phyloP scores from a whole-genome alignment of 2,113 vertebrate species.

The Antennarius striatus region DNA sequence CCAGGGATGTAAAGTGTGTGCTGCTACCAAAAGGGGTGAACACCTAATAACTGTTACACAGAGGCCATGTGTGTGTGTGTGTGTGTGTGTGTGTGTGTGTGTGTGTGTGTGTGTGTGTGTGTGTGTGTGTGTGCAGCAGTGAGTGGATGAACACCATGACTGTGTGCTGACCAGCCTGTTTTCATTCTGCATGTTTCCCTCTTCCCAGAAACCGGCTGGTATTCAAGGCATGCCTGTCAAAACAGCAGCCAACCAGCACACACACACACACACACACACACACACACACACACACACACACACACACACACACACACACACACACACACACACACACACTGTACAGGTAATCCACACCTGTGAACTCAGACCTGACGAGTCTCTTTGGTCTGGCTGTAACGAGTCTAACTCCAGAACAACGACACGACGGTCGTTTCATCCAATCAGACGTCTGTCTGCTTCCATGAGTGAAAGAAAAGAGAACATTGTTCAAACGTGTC shows the following conservation, averaged over 20 bases:
- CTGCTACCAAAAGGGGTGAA: too few species aligned
- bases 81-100: background rate
- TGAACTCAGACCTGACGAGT: too few species aligned
- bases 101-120: background rate
- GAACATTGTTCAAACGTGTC: too few species aligned
- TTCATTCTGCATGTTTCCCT: constrained; percentile 35
- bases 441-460: too few species aligned
- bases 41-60: background rate
- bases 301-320: background rate
- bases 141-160: background rate
- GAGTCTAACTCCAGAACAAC: too few species aligned
- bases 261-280: constrained; percentile 29
- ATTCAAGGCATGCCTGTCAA: constrained; percentile 68
- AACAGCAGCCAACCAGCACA: constrained; percentile 65
- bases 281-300: background rate
- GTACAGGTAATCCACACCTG: too few species aligned
- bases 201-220: constrained; percentile 55
- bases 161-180: constrained; percentile 39
- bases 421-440: too few species aligned
- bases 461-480: too few species aligned
- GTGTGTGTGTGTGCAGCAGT: constrained; percentile 10
- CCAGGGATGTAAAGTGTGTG: too few species aligned
- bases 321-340: constrained; percentile 3
- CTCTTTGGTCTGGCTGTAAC: too few species aligned
- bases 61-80: background rate